phyloP scores from a whole-genome alignment of 2,113 vertebrate species.

The Pterocles burchelli region DNA sequence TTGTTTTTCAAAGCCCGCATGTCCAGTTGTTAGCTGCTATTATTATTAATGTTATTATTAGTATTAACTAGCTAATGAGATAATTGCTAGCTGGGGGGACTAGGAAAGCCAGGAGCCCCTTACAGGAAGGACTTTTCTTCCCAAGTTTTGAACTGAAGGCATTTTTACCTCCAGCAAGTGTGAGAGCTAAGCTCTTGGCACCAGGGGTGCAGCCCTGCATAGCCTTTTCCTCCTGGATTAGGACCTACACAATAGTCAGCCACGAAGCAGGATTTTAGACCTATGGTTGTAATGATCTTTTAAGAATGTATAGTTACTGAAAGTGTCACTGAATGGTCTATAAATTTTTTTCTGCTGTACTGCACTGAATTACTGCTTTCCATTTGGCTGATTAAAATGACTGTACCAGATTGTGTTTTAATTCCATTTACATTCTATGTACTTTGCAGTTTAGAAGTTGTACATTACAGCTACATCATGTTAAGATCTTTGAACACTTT shows the following conservation, averaged over 20 bases:
- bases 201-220: background rate
- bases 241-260: background rate
- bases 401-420: conserved; percentile 11
- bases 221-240: background rate
- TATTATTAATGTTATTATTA: background rate
- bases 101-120: background rate
- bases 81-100: background rate
- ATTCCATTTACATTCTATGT: background rate
- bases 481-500: background rate
- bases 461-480: background rate
- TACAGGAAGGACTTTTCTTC: background rate
- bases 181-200: background rate
- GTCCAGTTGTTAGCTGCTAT: background rate
- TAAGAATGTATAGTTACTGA: conserved; percentile 31
- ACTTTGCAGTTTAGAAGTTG: background rate
- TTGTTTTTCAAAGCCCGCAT: background rate
- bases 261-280: background rate
- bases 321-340: background rate
- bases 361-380: background rate
- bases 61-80: background rate
- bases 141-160: background rate
- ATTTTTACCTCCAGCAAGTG: background rate
- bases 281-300: background rate
- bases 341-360: conserved; percentile 4
- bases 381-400: conserved; percentile 54